Evolutionary conservation across 2,888 invertebrate species (phyloP).

Genomic region (Ametastegia equiseti): DNA sequence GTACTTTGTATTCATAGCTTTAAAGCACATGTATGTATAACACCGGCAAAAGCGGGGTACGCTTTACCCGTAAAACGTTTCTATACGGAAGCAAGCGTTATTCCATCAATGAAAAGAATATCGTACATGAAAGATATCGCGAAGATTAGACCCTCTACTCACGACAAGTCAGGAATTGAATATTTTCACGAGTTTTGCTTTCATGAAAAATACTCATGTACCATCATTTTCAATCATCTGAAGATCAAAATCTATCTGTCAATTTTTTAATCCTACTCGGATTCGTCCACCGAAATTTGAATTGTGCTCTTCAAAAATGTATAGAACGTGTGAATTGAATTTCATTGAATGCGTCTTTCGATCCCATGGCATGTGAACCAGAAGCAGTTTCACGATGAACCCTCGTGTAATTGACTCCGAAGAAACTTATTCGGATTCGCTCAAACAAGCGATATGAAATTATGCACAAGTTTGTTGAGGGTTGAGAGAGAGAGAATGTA

Average conservation of each 20-base stretch:
- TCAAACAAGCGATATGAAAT: constrained; percentile 19
- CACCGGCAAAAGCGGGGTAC: constrained; percentile 23
- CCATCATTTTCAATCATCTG: not conserved
- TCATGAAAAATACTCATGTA: not conserved
- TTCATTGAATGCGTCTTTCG: not conserved
- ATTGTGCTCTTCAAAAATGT: not conserved
- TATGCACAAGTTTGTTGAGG: constrained; percentile 1
- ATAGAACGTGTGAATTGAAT: not conserved
- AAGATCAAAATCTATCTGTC: not conserved
- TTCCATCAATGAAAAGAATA: constrained; percentile 25
- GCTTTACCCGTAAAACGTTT: not conserved
- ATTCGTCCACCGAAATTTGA: not conserved
- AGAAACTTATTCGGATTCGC: constrained; percentile 8
- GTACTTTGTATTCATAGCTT: constrained; percentile 40
- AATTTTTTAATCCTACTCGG: too few species aligned
- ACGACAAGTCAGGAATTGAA: constrained; percentile 31
- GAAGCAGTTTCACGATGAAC: not conserved
- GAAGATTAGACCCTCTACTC: constrained; percentile 16
- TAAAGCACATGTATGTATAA: constrained; percentile 14
- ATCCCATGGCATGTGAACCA: not conserved
- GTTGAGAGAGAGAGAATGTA: constrained; percentile 1
- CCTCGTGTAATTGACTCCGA: not conserved
- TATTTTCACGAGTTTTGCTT: constrained; percentile 3
- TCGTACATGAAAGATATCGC: constrained; percentile 26
- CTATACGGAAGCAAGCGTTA: not conserved